Evolutionary conservation across 2,797 vertebrate genomes (phyloP), one percentile per base, ranked within the genome.

Genomic region (Fratercula arctica): DNA sequence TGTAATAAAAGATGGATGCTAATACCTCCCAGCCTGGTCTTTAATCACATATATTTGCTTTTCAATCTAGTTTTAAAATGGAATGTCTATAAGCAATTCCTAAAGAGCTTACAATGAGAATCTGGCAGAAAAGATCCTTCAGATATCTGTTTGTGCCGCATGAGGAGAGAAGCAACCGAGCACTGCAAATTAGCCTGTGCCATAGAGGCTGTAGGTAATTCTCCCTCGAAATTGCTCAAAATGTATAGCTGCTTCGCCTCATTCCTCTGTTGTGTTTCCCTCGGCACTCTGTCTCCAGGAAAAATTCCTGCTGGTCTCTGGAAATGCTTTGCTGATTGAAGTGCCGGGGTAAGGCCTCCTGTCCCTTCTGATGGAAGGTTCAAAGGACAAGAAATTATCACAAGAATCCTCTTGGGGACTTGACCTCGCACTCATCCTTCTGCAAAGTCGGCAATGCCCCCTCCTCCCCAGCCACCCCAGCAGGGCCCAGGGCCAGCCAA

Each of bases 31-130:
- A 85, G 69, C 20, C 80, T 46, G 69, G 78, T 86, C 79, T 87
- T 97, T 81, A 91, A 91, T 93, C 75, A 77, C n/a, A 73, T 78
- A 41, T 73, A 93, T 95, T 97, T 91, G 59, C 51, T 84, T 94
- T 94, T 86, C 64, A 20, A 79, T 85, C 28, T 59, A 37, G 66
- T 86, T 95, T 92, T 77, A 78, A 87, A 87, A 77, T 33, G 23
- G 20, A 88, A 86, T 0, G 2, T 73, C 79, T 92, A 46, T 39
- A 94, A 93, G 61, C 66, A 95, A 81, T 69, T 50, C 66, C 61
- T 87, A 33, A 92, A 92, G 57, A 89, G 35, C 16, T 87, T 60
- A 83, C 10, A 4, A 10, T 28, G 39, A 86, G 33, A 89, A 89
- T 78, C 82, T 81, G 91, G 54, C 54, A 93, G 66, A 81, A 84